Evolutionary conservation across 1,140 invertebrate species (phyloP).

Genomic region (Venustaconcha ellipsiformis): DNA sequence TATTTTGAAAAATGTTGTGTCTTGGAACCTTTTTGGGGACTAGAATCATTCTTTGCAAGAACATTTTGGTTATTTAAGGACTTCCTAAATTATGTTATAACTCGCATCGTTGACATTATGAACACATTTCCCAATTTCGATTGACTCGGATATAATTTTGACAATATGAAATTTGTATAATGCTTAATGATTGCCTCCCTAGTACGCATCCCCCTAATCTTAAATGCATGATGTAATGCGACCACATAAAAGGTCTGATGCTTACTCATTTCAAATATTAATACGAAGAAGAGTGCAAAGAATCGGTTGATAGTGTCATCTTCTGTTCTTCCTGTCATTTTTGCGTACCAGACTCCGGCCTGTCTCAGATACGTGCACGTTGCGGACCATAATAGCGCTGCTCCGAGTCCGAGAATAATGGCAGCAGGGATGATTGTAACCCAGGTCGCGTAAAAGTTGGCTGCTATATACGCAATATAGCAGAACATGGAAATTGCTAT

Average conservation of each 20-base stretch:
- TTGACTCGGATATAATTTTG: too few relatives aligned
- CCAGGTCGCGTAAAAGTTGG: conserved; percentile 81
- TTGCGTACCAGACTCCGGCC: conserved; percentile 81
- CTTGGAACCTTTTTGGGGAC: neutral
- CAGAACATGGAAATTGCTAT: conserved; percentile 90
- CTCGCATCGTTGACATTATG: too few relatives aligned
- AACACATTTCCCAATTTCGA: too few relatives aligned
- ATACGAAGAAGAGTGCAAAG: conserved; percentile 97
- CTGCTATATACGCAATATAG: conserved; percentile 92
- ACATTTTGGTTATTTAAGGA: too few relatives aligned
- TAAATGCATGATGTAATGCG: too few relatives aligned
- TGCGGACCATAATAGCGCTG: conserved; percentile 96
- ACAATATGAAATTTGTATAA: too few relatives aligned
- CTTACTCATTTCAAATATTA: conserved; percentile 88
- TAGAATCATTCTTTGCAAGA: neutral
- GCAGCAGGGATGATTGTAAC: conserved; percentile 95
- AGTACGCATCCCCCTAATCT: too few relatives aligned
- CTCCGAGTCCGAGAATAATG: conserved; percentile 86
- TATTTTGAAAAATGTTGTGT: neutral
- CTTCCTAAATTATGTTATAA: too few relatives aligned
- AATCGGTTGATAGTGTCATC: conserved; percentile 94
- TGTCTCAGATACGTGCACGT: conserved; percentile 96
- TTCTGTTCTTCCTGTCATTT: conserved; percentile 74
- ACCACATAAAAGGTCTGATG: too few relatives aligned
- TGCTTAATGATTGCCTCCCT: too few relatives aligned